Base-by-base conservation (phyloP, 2,113 vertebrate genomes). In the Chlorodrepanis virens region DNA sequence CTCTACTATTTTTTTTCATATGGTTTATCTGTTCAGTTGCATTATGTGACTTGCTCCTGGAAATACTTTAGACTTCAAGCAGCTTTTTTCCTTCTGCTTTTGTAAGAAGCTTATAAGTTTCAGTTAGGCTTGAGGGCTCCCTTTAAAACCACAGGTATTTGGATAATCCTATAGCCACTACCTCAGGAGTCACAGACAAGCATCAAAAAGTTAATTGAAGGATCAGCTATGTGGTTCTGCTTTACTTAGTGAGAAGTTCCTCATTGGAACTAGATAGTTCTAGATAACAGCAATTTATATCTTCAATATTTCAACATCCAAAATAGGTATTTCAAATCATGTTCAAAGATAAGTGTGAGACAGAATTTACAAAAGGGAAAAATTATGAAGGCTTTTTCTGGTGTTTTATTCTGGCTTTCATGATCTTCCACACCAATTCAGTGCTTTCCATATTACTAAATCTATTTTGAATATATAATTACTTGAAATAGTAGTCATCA, bases 161-260 rank as follows among this genome's bases (percentile, higher is more conserved):
- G 44, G 35, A n/a, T 65, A 77, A 56, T 81, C 21, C 8, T 60
- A 6, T 12, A 64, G 20, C 7, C 10, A 28, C 47, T 37, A 8
- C 6, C 22, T 21, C 18, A 47, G 52, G 61, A 83, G 50, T 69
- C 23, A 70, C 2, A 79, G 17, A 39, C 2, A 61, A 83, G 37
- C 3, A 50, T 8, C n/a, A 77, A 17, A 15, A 28, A 81, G 18
- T 16, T 9, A 19, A 59, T 3, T 77, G 52, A 86, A 74, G 19
- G 50, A 71, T 49, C 11, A 65, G 24, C 6, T 86, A 47, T 2
- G 0, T 33, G 3, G 0, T 25, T 42, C 50, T 54, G 2, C 15
- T 39, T 39, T 64, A 9, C 12, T 57, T 25, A 45, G 29, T 77
- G 28, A 49, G 77, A 56, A 45, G 11, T 39, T 92, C 29, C 31